Evolutionary conservation across 2,888 invertebrate genomes (phyloP).

Genomic region (Leuctra nigra): DNA sequence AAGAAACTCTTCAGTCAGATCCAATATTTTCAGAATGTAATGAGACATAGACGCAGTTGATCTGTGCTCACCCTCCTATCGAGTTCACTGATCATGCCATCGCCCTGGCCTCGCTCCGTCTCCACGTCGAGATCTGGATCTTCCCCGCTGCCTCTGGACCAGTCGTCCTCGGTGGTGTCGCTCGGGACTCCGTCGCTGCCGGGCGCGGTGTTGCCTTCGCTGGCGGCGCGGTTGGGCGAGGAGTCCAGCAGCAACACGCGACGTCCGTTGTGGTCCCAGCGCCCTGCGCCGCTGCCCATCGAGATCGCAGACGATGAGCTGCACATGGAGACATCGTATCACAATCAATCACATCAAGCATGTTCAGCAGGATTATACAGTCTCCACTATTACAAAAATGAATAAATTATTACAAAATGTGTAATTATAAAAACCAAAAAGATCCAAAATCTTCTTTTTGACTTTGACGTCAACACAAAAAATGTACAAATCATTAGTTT

Average conservation of each 20-base stretch:
- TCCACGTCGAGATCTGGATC: conserved; percentile 47
- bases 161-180: conserved; percentile 61
- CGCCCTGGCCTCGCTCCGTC: conserved; percentile 27
- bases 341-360: too few relatives aligned
- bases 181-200: conserved; percentile 51
- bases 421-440: too few relatives aligned
- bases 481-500: too few relatives aligned
- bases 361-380: too few relatives aligned
- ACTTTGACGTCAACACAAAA: too few relatives aligned
- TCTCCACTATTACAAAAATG: too few relatives aligned
- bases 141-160: conserved; percentile 62
- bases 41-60: too few relatives aligned
- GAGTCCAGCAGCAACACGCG: conserved; percentile 31
- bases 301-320: conserved; percentile 40
- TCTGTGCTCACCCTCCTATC: conserved; percentile 50
- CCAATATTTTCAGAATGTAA: too few relatives aligned
- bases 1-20: too few relatives aligned
- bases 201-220: conserved; percentile 26
- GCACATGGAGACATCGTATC: conserved; percentile 19
- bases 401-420: too few relatives aligned
- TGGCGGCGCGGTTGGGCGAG: conserved; percentile 20
- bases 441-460: too few relatives aligned
- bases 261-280: conserved; percentile 22
- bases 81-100: conserved; percentile 53
- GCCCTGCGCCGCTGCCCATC: conserved; percentile 29